Evolutionary conservation across 2,888 invertebrate species (phyloP), one percentile per base, ranked within the genome.

Genomic region (Nemotelus pantherinus): DNA sequence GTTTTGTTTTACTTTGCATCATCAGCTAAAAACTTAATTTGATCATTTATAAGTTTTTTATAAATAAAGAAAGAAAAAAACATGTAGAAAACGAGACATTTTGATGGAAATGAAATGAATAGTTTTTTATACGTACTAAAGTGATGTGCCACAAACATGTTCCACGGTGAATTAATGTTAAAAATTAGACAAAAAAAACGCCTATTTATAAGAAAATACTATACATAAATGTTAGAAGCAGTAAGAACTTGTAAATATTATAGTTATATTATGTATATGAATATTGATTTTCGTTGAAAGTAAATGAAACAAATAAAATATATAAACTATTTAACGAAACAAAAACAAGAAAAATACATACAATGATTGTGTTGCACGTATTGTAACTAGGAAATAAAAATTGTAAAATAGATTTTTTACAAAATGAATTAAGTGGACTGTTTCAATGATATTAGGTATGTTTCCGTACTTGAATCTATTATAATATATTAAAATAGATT

Each of bases 121-220:
- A 65, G 55, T 53, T 76, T 67, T 57, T 65, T 65, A 76, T 76
- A 76, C 76, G 76, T 76, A 76, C 65, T 64, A 76, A 76, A 76
- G 64, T 76, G 64, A 76, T 76, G 76, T 76, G 76, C 76, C 76
- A 76, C 76, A 76, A 64, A 76, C 64, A 76, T 74, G 60, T 74
- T 74, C 48, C 74, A 63, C 60, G 48, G 74, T 60, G 74, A 74
- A 74, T 63, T 39, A 60, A 74, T 74, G 74, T 74, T 74, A 47
- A 74, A 74, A 74, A 74, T 60, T 74, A 74, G 63, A 74, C 50
- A 74, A 71, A 71, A 72, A 60, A 58, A 68, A 68, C 68, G 53
- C 68, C 68, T 68, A 68, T 68, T 68, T 68, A 68, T 68, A 68
- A 53, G 58, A 57, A 72, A 72, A 58, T 47, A 72, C 10, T 74